Percentiles rank a stretch among this genome's conserved stretches.
Conservation (phyloP, 2,797 vertebrate genomes). For the Gephyroberyx darwinii region DNA sequence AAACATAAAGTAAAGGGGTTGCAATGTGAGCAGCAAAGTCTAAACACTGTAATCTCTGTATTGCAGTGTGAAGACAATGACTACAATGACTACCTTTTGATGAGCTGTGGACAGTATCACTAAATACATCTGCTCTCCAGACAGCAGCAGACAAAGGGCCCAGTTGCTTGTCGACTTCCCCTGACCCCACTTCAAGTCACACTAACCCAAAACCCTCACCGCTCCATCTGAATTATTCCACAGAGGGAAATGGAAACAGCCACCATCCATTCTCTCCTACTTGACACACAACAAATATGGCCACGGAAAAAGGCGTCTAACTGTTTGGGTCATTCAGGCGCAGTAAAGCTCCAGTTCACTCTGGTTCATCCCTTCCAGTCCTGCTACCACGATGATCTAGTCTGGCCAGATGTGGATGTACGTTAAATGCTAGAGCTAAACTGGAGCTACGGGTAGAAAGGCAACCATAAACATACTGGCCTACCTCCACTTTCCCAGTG, state of each 20-base stretch:
- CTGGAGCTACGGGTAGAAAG: not conserved
- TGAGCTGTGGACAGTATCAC: not conserved
- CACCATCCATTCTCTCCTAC: not conserved
- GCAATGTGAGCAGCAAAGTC: not conserved
- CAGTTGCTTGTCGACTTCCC: not conserved
- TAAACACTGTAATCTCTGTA: not conserved
- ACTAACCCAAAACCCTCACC: slow-evolving; percentile 1
- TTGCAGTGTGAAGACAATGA: not conserved
- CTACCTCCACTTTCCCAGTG: not conserved
- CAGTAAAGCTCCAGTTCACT: not conserved
- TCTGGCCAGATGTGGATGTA: slow-evolving; percentile 17
- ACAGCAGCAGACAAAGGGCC: not conserved
- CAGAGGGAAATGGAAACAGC: not conserved
- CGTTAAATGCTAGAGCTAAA: slow-evolving; percentile 10
- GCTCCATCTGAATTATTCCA: slow-evolving; percentile 18
- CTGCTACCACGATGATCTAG: not conserved
- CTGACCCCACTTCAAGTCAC: not conserved
- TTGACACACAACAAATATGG: not conserved
- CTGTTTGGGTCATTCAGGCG: not conserved
- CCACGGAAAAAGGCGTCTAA: not conserved
- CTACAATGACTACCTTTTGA: not conserved
- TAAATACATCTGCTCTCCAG: not conserved
- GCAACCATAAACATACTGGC: not conserved
- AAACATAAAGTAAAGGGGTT: too few relatives aligned
- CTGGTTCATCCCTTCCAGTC: not conserved